Conservation (phyloP, 2,888 invertebrate species). For the Anagyrus pseudococci region DNA sequence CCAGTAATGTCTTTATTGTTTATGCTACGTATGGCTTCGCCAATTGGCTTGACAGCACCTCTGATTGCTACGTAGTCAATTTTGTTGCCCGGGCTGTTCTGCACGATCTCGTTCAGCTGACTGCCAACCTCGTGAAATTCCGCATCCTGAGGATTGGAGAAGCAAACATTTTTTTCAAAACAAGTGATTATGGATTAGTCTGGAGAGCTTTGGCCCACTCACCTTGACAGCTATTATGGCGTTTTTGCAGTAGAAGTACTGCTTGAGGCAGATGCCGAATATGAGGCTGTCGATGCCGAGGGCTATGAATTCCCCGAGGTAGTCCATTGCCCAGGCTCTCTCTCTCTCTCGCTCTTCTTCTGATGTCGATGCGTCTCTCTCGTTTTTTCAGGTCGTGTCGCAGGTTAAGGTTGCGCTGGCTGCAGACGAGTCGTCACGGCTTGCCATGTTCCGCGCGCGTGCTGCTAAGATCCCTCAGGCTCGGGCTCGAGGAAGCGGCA, state of each 20-base stretch:
- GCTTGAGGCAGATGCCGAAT: slow-evolving; percentile 75
- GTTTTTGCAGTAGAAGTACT: slow-evolving; percentile 78
- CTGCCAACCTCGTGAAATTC: slow-evolving; percentile 74
- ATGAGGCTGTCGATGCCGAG: slow-evolving; percentile 78
- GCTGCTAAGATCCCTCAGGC: too few relatives aligned
- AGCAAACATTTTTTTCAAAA: slow-evolving; percentile 15
- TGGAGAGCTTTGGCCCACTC: slow-evolving; percentile 43
- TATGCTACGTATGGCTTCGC: slow-evolving; percentile 76
- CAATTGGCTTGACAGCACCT: slow-evolving; percentile 78
- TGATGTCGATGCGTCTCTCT: too few relatives aligned
- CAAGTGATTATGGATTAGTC: background rate
- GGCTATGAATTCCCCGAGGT: slow-evolving; percentile 76
- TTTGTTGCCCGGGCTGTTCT: slow-evolving; percentile 69
- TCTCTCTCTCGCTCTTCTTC: too few relatives aligned
- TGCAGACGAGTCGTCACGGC: too few relatives aligned
- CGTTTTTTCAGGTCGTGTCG: too few relatives aligned
- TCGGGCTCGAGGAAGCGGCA: too few relatives aligned
- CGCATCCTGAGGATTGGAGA: slow-evolving; percentile 70
- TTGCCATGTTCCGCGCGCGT: too few relatives aligned
- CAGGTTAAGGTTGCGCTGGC: too few relatives aligned
- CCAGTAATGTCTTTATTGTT: slow-evolving; percentile 77
- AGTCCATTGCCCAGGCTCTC: too few relatives aligned
- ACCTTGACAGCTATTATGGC: slow-evolving; percentile 77
- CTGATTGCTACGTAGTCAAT: slow-evolving; percentile 78
- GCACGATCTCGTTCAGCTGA: slow-evolving; percentile 69